phyloP scores from a whole-genome alignment of 2,113 vertebrate species.

The Mugil cephalus region DNA sequence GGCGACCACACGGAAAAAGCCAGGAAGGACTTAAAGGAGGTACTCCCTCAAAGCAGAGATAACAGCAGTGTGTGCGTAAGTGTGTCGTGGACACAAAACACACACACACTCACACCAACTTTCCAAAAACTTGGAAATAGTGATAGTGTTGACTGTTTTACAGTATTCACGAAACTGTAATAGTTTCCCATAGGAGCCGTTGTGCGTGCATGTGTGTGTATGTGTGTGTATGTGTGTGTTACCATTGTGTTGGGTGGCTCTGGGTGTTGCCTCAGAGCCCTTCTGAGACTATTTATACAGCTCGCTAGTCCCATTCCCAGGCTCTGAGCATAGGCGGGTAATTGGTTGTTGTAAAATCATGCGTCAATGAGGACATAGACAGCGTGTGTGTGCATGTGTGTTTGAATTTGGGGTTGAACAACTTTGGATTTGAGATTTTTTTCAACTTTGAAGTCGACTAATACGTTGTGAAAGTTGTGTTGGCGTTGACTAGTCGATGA shows the following conservation, averaged over 20 bases:
- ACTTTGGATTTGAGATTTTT: no score
- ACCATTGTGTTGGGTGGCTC: constrained; percentile 60
- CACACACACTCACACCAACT: constrained; percentile 22
- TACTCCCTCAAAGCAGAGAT: constrained; percentile 65
- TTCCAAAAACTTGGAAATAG: constrained; percentile 31
- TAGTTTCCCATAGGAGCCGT: constrained; percentile 55
- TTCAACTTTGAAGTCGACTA: no score
- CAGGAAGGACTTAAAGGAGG: constrained; percentile 40
- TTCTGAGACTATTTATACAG: constrained; percentile 61
- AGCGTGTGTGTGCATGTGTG: neutral
- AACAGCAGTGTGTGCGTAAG: constrained; percentile 41
- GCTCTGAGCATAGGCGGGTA: constrained; percentile 20
- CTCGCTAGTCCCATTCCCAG: constrained; percentile 60
- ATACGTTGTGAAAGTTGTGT: no score
- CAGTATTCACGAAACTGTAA: constrained; percentile 53
- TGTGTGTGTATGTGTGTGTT: constrained; percentile 33
- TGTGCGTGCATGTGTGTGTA: neutral
- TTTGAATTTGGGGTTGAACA: no score
- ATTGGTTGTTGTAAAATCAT: constrained; percentile 18
- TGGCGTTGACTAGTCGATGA: no score
- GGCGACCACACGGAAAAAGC: constrained; percentile 64
- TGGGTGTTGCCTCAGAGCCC: constrained; percentile 60
- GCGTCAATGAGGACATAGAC: constrained; percentile 12
- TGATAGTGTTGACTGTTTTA: constrained; percentile 68
- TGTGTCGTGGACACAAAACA: neutral